Evolutionary conservation across 30 jellyfish, hydroid and myxozoan genomes (phyloP).

Genomic region (Hydra vulgaris): DNA sequence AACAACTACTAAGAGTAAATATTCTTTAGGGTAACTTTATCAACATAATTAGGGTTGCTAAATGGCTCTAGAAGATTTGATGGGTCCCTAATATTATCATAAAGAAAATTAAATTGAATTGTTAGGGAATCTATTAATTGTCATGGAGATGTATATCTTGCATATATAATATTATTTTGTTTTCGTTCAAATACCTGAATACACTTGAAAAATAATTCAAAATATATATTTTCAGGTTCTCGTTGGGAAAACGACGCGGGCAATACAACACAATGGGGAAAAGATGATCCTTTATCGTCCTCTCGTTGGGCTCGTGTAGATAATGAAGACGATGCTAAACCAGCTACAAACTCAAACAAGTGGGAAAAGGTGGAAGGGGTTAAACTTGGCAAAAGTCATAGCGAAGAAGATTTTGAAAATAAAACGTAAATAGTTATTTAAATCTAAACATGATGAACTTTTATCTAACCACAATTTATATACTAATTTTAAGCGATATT

Average conservation of each 20-base stretch:
- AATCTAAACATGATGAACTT: constrained; percentile 28
- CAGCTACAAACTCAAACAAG: neutral
- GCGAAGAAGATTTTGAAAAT: constrained; percentile 35
- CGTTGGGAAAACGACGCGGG: neutral
- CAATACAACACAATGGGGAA: neutral
- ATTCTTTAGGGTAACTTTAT: too few species aligned
- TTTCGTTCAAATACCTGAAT: too few species aligned
- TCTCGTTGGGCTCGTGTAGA: constrained; percentile 62
- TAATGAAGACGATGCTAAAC: constrained; percentile 38
- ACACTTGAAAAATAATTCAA: too few species aligned
- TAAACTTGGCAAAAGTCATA: constrained; percentile 33
- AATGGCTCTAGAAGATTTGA: too few species aligned
- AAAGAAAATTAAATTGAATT: too few species aligned
- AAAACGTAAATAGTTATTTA: constrained; percentile 15
- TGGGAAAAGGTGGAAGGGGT: constrained; percentile 38
- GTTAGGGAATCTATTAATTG: too few species aligned
- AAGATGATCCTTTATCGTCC: constrained; percentile 29
- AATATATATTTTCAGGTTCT: neutral
- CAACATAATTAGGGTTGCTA: too few species aligned
- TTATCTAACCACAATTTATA: constrained; percentile 26
- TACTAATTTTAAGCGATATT: too few species aligned
- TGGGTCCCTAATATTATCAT: too few species aligned
- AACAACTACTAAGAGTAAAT: too few species aligned
- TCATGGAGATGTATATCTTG: too few species aligned
- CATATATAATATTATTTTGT: too few species aligned